Percentiles rank a stretch among this genome's conserved stretches.
Conservation (phyloP, 2,888 invertebrate genomes). For the Linnaemya vulpina region DNA sequence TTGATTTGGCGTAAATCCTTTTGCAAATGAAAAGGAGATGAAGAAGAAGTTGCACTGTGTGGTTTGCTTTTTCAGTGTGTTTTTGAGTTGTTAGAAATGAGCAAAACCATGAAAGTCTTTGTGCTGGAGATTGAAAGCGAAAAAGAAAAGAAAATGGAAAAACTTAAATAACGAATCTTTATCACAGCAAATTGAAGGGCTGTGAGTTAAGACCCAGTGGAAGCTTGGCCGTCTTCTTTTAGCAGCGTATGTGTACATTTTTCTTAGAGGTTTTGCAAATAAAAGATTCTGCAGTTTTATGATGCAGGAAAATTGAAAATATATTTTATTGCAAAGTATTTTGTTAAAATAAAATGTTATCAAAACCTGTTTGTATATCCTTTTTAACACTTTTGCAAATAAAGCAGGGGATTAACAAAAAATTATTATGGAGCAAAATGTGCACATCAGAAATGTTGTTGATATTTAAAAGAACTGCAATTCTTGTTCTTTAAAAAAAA, state of each 20-base stretch:
- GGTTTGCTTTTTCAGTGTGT: conserved; percentile 21
- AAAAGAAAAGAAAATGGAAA: not conserved
- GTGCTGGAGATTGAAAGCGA: not conserved
- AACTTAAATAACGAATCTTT: conserved; percentile 46
- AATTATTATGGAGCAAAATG: not conserved
- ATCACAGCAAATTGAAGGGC: conserved; percentile 67
- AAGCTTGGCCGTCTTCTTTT: conserved; percentile 28
- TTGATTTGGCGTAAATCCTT: conserved; percentile 73
- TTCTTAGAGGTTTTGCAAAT: conserved; percentile 36
- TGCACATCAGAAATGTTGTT: not conserved
- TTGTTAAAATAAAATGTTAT: conserved; percentile 27
- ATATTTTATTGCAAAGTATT: not conserved
- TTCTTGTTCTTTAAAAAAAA: not conserved
- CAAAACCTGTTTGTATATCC: conserved; percentile 33
- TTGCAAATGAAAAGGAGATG: conserved; percentile 71
- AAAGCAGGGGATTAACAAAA: not conserved
- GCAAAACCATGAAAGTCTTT: conserved; percentile 46
- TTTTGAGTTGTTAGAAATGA: conserved; percentile 41
- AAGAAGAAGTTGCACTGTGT: conserved; percentile 69
- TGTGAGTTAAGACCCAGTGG: conserved; percentile 51
- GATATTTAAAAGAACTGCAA: not conserved
- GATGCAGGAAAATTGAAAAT: conserved; percentile 63
- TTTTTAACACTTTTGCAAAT: conserved; percentile 10
- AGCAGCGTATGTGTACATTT: conserved; percentile 4
- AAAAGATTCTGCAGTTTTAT: conserved; percentile 2